phyloP scores from a whole-genome alignment of 2,888 invertebrate species.

The Agriopis leucophaearia region DNA sequence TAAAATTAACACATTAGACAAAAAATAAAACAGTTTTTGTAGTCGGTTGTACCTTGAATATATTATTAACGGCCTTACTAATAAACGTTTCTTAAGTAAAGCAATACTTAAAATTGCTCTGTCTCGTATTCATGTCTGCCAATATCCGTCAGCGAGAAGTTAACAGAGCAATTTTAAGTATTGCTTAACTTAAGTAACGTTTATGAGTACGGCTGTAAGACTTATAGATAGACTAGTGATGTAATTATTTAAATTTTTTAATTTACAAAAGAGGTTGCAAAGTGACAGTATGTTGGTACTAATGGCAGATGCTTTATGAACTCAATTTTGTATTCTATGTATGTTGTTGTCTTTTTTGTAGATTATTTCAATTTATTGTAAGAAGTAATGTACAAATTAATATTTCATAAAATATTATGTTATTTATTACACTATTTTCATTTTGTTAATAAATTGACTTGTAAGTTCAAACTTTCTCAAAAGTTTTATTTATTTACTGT shows the following conservation, averaged over 20 bases:
- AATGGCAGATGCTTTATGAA: slow-evolving; percentile 55
- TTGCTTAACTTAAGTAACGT: too few species aligned
- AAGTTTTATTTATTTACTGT: slow-evolving; percentile 43
- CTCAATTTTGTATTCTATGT: slow-evolving; percentile 73
- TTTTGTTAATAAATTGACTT: slow-evolving; percentile 82
- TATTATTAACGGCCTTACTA: too few species aligned
- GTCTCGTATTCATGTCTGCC: too few species aligned
- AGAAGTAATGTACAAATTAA: slow-evolving; percentile 84
- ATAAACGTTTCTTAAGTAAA: too few species aligned
- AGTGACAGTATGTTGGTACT: slow-evolving; percentile 54
- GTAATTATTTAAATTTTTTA: not conserved
- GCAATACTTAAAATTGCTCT: too few species aligned
- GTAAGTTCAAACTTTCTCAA: slow-evolving; percentile 65
- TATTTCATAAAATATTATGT: slow-evolving; percentile 82
- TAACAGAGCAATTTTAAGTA: too few species aligned
- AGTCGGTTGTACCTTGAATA: too few species aligned
- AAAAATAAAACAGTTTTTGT: too few species aligned
- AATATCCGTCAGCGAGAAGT: too few species aligned
- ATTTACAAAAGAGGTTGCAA: not conserved
- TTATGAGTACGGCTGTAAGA: too few species aligned
- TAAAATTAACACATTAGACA: too few species aligned
- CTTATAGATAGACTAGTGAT: not conserved
- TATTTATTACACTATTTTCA: slow-evolving; percentile 84
- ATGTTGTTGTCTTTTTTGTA: slow-evolving; percentile 76
- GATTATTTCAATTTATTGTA: slow-evolving; percentile 71